Evolutionary conservation across 2,113 vertebrate genomes (phyloP).

Genomic region (Chloropsis hardwickii): DNA sequence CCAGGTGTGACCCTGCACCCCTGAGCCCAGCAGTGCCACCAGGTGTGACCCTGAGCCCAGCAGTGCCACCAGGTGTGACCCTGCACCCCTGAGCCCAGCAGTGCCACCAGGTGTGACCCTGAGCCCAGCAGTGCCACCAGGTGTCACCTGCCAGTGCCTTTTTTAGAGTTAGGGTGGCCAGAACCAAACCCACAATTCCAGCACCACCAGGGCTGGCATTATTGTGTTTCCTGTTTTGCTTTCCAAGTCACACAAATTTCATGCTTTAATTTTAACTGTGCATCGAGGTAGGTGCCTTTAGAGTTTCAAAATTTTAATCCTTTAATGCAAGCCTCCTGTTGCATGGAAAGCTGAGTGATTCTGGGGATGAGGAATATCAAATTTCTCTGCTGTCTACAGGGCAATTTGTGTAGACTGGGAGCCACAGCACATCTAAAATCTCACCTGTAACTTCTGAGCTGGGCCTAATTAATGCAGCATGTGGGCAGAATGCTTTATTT

Average conservation of each 20-base stretch:
- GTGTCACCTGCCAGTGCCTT: background rate
- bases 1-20: background rate
- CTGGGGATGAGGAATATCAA: background rate
- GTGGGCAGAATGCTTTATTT: constrained; percentile 47
- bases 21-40: background rate
- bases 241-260: background rate
- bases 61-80: background rate
- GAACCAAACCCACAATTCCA: background rate
- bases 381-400: background rate
- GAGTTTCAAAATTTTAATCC: background rate
- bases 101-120: background rate
- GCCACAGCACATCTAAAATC: background rate
- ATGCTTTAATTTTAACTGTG: background rate
- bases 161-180: background rate
- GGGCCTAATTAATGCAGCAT: background rate
- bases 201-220: background rate
- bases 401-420: background rate
- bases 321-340: background rate
- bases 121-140: background rate
- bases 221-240: background rate
- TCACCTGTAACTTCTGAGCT: background rate
- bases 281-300: background rate
- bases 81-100: background rate
- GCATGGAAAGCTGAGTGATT: background rate
- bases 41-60: background rate